Evolutionary conservation across 92 coral and sea anemone species (phyloP).

Genomic region (Nematostella vectensis): DNA sequence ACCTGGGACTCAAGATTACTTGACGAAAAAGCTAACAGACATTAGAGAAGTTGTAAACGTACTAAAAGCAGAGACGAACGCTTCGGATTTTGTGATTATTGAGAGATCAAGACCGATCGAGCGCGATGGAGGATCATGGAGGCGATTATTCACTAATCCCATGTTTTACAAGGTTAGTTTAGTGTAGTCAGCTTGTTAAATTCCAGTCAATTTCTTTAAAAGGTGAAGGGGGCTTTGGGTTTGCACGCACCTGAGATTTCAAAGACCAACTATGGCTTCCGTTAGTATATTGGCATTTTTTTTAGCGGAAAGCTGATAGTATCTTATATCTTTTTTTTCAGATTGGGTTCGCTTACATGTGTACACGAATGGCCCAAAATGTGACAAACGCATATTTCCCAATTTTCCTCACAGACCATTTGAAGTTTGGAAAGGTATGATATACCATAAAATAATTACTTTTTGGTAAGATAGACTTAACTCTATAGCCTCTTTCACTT

Average conservation of each 20-base stretch:
- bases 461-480: too few relatives aligned
- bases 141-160: conserved; percentile 48
- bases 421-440: conserved; percentile 64
- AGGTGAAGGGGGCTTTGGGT: too few relatives aligned
- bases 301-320: too few relatives aligned
- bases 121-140: conserved; percentile 25
- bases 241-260: too few relatives aligned
- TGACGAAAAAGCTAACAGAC: background rate
- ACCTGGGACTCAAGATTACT: conserved; percentile 1
- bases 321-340: too few relatives aligned
- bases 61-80: background rate
- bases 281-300: too few relatives aligned
- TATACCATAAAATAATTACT: too few relatives aligned
- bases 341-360: conserved; percentile 62
- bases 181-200: too few relatives aligned
- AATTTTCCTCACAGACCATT: conserved; percentile 57
- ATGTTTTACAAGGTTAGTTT: conserved; percentile 68
- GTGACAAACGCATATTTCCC: conserved; percentile 50
- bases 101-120: conserved; percentile 7
- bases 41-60: background rate
- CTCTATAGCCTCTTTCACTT: too few relatives aligned
- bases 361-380: conserved; percentile 37
- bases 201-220: too few relatives aligned
- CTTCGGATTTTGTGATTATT: conserved; percentile 6
- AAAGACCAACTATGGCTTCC: too few relatives aligned